These are phyloP conservation scores for Sminthurinus signatus DNA, from an alignment of 1,140 invertebrate genomes.

Conservation along the genomic window DNA sequence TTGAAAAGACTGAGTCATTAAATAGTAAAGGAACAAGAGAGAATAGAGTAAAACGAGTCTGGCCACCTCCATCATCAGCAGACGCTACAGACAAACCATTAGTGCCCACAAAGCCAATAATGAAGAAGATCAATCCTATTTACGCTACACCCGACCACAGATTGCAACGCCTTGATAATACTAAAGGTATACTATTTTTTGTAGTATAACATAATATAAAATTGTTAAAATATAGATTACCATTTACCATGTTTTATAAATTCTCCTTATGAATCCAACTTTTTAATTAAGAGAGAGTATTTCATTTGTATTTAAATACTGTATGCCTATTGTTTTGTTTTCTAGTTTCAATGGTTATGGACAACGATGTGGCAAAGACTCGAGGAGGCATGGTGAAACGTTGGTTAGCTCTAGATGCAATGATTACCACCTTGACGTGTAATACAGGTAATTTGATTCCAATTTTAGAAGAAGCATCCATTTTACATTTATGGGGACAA, in stretches of 20 bases:
- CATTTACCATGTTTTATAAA: constrained; percentile 1
- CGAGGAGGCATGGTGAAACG: constrained; percentile 37
- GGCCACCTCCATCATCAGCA: constrained; percentile 48
- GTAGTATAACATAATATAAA: too few relatives aligned
- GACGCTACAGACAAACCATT: constrained; percentile 56
- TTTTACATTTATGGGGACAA: constrained; percentile 37
- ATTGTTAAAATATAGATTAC: too few relatives aligned
- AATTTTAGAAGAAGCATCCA: constrained; percentile 39
- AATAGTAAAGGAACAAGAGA: constrained; percentile 23
- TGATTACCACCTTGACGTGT: constrained; percentile 40
- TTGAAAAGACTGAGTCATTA: constrained; percentile 33
- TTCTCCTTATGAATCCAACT: not conserved
- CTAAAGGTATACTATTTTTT: constrained; percentile 31
- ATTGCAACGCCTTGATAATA: constrained; percentile 39
- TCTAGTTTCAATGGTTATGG: constrained; percentile 11
- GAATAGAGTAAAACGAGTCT: constrained; percentile 49
- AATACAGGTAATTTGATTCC: constrained; percentile 40
- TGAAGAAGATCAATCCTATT: constrained; percentile 54
- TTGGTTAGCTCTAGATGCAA: constrained; percentile 40
- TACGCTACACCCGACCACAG: constrained; percentile 63
- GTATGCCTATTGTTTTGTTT: not conserved
- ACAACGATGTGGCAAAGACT: constrained; percentile 24
- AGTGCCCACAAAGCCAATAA: constrained; percentile 61
- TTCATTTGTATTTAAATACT: not conserved
- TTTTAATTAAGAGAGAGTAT: too few relatives aligned